A percentile compares a stretch with the other conserved stretches of the same genome.
Evolutionary conservation across 1,140 invertebrate genomes (phyloP).

Genomic region (Meteorus sp.): DNA sequence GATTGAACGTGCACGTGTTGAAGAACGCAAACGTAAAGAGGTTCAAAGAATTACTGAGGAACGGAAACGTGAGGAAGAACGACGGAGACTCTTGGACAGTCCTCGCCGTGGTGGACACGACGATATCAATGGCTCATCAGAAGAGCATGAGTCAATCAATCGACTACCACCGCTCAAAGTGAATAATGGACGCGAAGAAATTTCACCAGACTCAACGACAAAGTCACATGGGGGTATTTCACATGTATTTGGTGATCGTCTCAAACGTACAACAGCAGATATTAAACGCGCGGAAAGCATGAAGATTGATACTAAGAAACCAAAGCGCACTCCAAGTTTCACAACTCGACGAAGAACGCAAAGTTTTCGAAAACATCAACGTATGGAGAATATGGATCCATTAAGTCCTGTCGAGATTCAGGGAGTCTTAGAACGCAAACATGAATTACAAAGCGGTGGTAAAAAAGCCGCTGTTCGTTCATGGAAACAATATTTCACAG

Average conservation of each 20-base stretch:
- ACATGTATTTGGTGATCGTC: conserved; percentile 73
- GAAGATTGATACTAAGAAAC: conserved; percentile 75
- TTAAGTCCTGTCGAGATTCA: conserved; percentile 90
- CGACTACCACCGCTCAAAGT: conserved; percentile 46
- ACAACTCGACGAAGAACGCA: conserved; percentile 87
- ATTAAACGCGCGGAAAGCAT: conserved; percentile 87
- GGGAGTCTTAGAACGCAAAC: conserved; percentile 91
- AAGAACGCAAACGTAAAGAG: conserved; percentile 80
- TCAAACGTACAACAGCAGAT: conserved; percentile 64
- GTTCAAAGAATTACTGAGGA: conserved; percentile 86
- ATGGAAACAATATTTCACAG: conserved; percentile 95
- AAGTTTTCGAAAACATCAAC: conserved; percentile 80
- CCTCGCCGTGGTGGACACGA: conserved; percentile 52
- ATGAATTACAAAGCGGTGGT: conserved; percentile 89
- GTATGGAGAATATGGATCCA: conserved; percentile 70
- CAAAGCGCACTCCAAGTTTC: conserved; percentile 92
- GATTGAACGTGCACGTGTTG: conserved; percentile 74
- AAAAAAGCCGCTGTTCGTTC: conserved; percentile 92
- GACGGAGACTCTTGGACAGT: conserved; percentile 54
- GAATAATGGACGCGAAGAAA: conserved; percentile 31
- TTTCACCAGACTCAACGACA: conserved; percentile 37
- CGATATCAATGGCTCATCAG: conserved; percentile 58
- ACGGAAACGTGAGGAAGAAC: conserved; percentile 71
- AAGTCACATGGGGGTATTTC: conserved; percentile 62
- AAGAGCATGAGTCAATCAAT: conserved; percentile 52